phyloP scores from a whole-genome alignment of 1,140 invertebrate species.

The Sycophaga agraensis region DNA sequence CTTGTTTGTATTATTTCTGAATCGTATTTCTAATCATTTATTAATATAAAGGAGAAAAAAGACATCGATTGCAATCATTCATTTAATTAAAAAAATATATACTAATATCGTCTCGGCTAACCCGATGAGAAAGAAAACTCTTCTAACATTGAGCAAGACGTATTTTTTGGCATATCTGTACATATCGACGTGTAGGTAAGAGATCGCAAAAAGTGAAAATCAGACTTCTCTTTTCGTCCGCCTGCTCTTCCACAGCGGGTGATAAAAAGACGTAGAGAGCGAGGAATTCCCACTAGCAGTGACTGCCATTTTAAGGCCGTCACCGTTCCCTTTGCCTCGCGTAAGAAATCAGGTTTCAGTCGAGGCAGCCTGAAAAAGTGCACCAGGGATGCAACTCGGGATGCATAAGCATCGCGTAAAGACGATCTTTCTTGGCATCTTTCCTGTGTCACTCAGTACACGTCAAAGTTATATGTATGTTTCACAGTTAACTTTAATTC shows the following conservation, averaged over 20 bases:
- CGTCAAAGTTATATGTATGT: no score
- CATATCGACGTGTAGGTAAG: background rate
- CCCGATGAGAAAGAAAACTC: no score
- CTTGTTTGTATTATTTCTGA: no score
- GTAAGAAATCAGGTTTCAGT: constrained; percentile 21
- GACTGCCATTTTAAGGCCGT: constrained; percentile 7
- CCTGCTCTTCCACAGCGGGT: background rate
- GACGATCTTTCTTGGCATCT: background rate
- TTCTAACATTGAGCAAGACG: no score
- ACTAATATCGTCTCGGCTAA: no score
- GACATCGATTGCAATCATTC: no score
- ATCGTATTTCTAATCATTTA: no score
- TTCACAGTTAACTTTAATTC: no score
- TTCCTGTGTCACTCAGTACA: background rate
- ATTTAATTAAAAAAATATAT: no score
- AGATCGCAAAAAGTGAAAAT: background rate
- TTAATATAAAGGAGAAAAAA: no score
- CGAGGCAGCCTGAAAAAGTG: background rate
- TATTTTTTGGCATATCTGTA: background rate
- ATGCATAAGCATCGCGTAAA: no score
- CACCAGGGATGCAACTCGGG: no score
- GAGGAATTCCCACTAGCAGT: background rate
- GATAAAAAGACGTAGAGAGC: background rate
- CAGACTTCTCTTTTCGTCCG: background rate
- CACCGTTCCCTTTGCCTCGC: constrained; percentile 12